Conservation (phyloP, 2,888 invertebrate genomes). For the Dicyrtoma fusca region DNA sequence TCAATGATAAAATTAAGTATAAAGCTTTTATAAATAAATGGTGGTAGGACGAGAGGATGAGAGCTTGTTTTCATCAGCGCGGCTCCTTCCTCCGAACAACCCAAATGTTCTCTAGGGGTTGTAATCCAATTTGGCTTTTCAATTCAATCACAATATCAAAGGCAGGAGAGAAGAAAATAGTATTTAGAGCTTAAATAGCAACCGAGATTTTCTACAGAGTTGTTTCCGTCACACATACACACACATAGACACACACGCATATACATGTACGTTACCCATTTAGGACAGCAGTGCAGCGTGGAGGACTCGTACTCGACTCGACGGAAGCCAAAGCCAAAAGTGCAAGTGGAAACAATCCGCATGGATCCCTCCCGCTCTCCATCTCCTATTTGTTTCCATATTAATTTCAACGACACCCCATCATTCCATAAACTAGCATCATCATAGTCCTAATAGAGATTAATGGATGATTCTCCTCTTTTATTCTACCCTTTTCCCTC, state of each 20-base stretch:
- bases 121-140: conserved; percentile 58
- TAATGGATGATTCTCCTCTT: conserved; percentile 48
- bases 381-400: conserved; percentile 49
- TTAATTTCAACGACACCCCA: conserved; percentile 54
- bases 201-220: conserved; percentile 1
- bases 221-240: background rate
- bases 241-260: conserved; percentile 15
- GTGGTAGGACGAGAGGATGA: conserved; percentile 40
- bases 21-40: conserved; percentile 56
- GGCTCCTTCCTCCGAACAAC: conserved; percentile 44
- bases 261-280: too few species aligned
- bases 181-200: conserved; percentile 32
- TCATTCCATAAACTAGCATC: conserved; percentile 55
- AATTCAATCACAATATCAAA: conserved; percentile 57
- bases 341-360: conserved; percentile 30
- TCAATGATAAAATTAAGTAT: conserved; percentile 56
- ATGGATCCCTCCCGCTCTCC: conserved; percentile 13
- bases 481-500: conserved; percentile 32
- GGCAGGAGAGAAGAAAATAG: conserved; percentile 44
- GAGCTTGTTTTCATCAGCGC: conserved; percentile 56
- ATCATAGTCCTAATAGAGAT: conserved; percentile 55
- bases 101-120: conserved; percentile 57
- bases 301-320: too few species aligned
- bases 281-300: too few species aligned
- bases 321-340: conserved; percentile 22